These are phyloP conservation scores for Erpetoichthys calabaricus DNA, from an alignment of 2,797 vertebrate species.

Conservation along the genomic window DNA sequence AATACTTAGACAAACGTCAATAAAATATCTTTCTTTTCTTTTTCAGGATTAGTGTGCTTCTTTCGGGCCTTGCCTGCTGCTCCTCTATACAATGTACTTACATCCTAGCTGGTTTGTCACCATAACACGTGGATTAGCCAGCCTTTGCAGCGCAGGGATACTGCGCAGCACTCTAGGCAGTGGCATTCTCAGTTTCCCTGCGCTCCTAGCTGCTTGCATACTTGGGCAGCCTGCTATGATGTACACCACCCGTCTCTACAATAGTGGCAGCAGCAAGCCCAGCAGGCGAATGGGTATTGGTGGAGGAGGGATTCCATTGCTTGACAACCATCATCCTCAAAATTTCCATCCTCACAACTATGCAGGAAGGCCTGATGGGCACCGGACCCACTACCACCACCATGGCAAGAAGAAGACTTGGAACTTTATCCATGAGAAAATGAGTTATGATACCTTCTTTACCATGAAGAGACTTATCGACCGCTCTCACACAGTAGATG, in stretches of 20 bases:
- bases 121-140: constrained; percentile 35
- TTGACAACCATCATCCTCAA: constrained; percentile 34
- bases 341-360: constrained; percentile 31
- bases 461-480: constrained; percentile 81
- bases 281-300: constrained; percentile 37
- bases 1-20: no score
- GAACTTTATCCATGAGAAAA: constrained; percentile 76
- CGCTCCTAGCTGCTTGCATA: not conserved
- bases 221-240: constrained; percentile 24
- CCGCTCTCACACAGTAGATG: constrained; percentile 63
- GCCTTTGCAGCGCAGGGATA: constrained; percentile 17
- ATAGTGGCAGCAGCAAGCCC: constrained; percentile 35
- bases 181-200: not conserved
- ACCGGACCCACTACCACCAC: constrained; percentile 35
- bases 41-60: constrained; percentile 22
- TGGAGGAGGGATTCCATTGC: constrained; percentile 27
- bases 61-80: constrained; percentile 12
- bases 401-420: constrained; percentile 61
- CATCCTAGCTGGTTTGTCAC: constrained; percentile 33
- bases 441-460: constrained; percentile 77
- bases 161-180: not conserved
- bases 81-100: constrained; percentile 41
- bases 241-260: constrained; percentile 50
- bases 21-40: not conserved
- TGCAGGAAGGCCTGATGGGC: constrained; percentile 36